These are phyloP conservation scores for Megaceryle alcyon DNA, from an alignment of 2,797 vertebrate genomes.

Conservation along the genomic window DNA sequence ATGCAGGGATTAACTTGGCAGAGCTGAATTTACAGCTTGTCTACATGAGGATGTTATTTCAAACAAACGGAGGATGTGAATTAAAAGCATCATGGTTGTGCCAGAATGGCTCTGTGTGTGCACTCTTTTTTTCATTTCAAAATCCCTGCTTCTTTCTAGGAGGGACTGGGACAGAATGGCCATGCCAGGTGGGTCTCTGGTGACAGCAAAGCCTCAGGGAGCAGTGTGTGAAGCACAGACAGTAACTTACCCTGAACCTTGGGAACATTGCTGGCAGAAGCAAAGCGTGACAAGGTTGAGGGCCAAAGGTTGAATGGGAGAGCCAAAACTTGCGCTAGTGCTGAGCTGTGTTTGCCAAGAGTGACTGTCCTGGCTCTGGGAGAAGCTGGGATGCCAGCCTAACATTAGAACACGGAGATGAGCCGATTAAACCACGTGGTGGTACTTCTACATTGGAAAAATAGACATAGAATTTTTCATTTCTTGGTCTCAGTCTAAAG, in stretches of 20 bases:
- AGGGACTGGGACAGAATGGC: neutral
- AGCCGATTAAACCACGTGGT: neutral
- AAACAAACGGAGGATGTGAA: neutral
- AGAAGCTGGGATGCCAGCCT: neutral
- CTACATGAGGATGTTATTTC: neutral
- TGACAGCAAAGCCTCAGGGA: neutral
- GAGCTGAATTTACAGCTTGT: slow-evolving; percentile 15
- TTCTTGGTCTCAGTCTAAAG: neutral
- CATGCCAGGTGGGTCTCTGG: fast-evolving
- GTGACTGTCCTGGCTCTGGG: neutral
- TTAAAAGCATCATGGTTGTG: neutral
- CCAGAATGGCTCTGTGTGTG: neutral
- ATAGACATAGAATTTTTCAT: neutral
- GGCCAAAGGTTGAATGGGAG: neutral
- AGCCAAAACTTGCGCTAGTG: neutral
- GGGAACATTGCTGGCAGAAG: neutral
- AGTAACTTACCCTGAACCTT: neutral
- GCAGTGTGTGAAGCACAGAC: fast-evolving
- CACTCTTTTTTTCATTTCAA: neutral
- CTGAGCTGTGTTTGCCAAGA: neutral
- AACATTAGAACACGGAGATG: neutral
- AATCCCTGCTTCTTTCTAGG: neutral
- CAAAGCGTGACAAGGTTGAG: neutral
- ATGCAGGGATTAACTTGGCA: neutral
- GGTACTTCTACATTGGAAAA: neutral